These are phyloP conservation scores for Conistra vaccinii DNA, from an alignment of 2,888 invertebrate species.

Conservation along the genomic window DNA sequence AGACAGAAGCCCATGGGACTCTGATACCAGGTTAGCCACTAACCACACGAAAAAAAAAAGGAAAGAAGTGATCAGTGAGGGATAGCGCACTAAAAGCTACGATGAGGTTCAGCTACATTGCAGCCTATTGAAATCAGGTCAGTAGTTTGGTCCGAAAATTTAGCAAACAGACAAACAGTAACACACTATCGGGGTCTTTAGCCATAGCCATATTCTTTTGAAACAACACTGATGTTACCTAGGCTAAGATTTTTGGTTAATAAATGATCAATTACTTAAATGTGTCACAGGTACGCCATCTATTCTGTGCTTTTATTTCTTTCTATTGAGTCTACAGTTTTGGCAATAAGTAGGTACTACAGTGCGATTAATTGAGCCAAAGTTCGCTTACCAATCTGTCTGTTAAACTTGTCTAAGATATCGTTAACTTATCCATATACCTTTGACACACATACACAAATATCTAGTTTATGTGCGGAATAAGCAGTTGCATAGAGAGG, in stretches of 20 bases:
- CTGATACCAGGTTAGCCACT: no score
- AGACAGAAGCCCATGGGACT: no score
- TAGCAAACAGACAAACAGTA: background rate
- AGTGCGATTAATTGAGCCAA: background rate
- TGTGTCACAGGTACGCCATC: background rate
- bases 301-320: background rate
- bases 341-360: background rate
- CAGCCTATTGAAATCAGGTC: background rate
- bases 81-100: background rate
- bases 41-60: no score
- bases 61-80: background rate
- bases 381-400: background rate
- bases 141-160: background rate
- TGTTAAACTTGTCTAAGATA: background rate
- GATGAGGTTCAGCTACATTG: background rate
- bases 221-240: background rate
- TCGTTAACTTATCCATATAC: background rate
- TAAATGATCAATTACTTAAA: background rate
- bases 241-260: background rate
- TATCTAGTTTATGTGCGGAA: slow-evolving; percentile 13
- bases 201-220: background rate
- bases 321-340: background rate
- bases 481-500: slow-evolving; percentile 36
- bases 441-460: slow-evolving; percentile 14
- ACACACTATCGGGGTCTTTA: background rate